These are phyloP conservation scores for Aurelia aurita complex sp. Pacific DNA, from an alignment of 30 jellyfish, hydroid and myxozoan genomes.

Conservation along the genomic window DNA sequence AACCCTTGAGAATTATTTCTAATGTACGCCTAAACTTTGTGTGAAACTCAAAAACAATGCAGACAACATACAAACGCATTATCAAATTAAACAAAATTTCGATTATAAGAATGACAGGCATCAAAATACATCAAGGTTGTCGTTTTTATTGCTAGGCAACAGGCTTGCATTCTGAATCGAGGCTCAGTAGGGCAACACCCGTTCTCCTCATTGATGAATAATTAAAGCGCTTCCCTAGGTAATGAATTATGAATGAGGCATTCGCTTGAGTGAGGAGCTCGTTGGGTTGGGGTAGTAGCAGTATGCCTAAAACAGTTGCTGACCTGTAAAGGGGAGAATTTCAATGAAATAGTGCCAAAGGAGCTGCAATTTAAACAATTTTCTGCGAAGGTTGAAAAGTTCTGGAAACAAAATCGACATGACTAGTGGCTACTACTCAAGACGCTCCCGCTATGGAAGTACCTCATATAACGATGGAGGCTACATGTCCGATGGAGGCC, in stretches of 20 bases:
- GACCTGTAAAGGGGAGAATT: not conserved
- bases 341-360: no score
- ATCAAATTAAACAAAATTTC: not conserved
- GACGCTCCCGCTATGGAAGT: conserved; percentile 64
- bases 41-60: no score
- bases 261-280: conserved; percentile 59
- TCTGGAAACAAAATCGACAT: not conserved
- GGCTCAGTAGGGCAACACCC: conserved; percentile 63
- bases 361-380: no score
- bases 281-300: conserved; percentile 13
- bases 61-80: no score
- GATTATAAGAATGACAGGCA: not conserved
- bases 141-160: conserved; percentile 26
- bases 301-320: conserved; percentile 7
- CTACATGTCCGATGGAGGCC: conserved; percentile 59
- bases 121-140: not conserved
- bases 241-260: conserved; percentile 65
- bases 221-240: conserved; percentile 86
- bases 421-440: conserved; percentile 45
- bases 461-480: conserved; percentile 51
- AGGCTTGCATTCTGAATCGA: conserved; percentile 30
- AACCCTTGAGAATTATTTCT: no score
- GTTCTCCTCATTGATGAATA: conserved; percentile 63
- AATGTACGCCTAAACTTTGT: no score
- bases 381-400: no score